phyloP scores from a whole-genome alignment of 2,797 vertebrate genomes.

The Amazonetta brasiliensis region DNA sequence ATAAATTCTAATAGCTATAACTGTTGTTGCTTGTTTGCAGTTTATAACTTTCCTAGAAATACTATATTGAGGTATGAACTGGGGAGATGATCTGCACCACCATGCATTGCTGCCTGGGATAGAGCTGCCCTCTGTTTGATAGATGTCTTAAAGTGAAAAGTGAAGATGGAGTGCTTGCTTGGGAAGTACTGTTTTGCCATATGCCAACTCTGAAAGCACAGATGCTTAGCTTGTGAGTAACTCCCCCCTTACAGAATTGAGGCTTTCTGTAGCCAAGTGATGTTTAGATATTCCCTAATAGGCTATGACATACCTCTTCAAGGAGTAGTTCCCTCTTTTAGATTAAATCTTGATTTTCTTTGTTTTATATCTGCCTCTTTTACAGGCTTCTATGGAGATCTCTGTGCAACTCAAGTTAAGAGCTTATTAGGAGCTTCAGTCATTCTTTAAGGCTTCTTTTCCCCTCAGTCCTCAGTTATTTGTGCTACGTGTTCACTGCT shows the following conservation, averaged over 20 bases:
- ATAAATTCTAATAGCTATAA: background rate
- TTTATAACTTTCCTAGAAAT: background rate
- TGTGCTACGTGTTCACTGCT: background rate
- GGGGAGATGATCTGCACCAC: background rate
- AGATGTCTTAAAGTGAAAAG: background rate
- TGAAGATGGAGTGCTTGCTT: background rate
- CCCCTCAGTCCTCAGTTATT: background rate
- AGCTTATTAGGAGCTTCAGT: background rate
- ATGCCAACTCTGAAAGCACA: background rate
- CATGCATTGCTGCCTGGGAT: rapidly evolving
- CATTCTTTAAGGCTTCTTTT: background rate
- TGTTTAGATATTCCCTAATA: background rate
- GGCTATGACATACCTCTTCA: background rate
- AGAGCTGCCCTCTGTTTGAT: background rate
- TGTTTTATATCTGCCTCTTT: background rate
- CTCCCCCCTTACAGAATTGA: background rate
- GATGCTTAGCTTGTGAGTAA: background rate
- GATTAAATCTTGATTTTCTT: background rate
- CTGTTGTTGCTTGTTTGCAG: background rate
- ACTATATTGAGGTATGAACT: too few relatives aligned
- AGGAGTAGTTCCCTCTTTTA: background rate
- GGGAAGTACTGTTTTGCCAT: rapidly evolving
- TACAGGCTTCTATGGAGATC: background rate
- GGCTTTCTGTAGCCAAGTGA: too few relatives aligned
- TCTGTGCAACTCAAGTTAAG: background rate